These are phyloP conservation scores for Drosophila birchii DNA, from an alignment of 2,888 invertebrate species.

Conservation along the genomic window DNA sequence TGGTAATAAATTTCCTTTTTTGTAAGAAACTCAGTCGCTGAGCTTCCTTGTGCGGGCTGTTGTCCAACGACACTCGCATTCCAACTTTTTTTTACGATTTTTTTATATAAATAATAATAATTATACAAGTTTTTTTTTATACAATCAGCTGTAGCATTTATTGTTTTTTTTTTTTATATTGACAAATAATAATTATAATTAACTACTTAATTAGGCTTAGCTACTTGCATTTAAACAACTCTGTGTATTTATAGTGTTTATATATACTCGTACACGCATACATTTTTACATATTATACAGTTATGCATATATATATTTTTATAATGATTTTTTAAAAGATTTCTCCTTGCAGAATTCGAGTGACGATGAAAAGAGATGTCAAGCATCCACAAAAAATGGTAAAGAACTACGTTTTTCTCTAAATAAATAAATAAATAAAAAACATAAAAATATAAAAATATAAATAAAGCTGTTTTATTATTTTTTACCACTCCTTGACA, in stretches of 20 bases:
- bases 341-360: conserved; percentile 65
- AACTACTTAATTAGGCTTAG: conserved; percentile 37
- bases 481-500: too few relatives aligned
- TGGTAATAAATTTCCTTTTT: conserved; percentile 17
- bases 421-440: conserved; percentile 60
- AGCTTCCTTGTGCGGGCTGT: conserved; percentile 65
- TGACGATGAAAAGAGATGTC: conserved; percentile 49
- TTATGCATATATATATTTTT: conserved; percentile 25
- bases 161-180: conserved; percentile 17
- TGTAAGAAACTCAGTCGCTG: conserved; percentile 62
- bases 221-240: conserved; percentile 59
- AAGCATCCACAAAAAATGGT: conserved; percentile 60
- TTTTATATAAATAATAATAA: background rate
- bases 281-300: conserved; percentile 1
- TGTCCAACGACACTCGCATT: conserved; percentile 71
- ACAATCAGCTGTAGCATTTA: conserved; percentile 10
- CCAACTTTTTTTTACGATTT: conserved; percentile 8
- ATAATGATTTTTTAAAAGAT: conserved; percentile 57
- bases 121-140: conserved; percentile 9
- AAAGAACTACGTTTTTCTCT: conserved; percentile 46
- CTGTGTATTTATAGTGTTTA: conserved; percentile 37
- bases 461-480: background rate
- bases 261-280: conserved; percentile 22
- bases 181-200: background rate
- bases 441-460: conserved; percentile 47